Evolutionary conservation across 1,140 invertebrate species (phyloP), one percentile per base, ranked within the genome.

Genomic region (Cotesia typhae): DNA sequence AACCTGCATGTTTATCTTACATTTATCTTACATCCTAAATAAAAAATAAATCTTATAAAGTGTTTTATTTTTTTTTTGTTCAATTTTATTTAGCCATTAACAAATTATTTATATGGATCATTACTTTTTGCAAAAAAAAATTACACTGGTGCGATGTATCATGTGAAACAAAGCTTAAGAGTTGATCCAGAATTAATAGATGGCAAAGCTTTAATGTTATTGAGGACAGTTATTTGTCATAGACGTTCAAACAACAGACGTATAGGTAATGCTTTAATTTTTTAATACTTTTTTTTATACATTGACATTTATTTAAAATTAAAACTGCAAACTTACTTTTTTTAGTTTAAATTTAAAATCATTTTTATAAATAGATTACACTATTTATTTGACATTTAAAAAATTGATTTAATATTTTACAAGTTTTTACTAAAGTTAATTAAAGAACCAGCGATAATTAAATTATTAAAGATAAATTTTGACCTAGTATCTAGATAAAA

Each of bases 31-130:
- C 20, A 28, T 28, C 20, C 28, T 28, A 28, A 28, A 28, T 28
- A 28, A 28, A 28, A 28, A 28, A 28, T 28, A 28, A 28, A 28
- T 65, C 20, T 38, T 6, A 51, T 67, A 28, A 20, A 67, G 35
- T 51, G 5, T 20, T 20, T n/a, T 36, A 37, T 3, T 51, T 74
- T 70, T 70, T 14, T 53, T 63, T 76, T 61, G 77, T 83, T 87
- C 10, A 10, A 47, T 47, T 47, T 47, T 47, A 47, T 47, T 72
- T 85, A 93, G 91, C 92, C 92, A 28, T 86, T 89, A 55, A 91
- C 91, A 67, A 92, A 94, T 82, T 93, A 92, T 79, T 82, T 94
- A 2, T 83, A 92, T 65, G 91, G 90, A 0, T 88, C 91, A 74
- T 78, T 94, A 61, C 89, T 92, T 68, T 91, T 92, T 82, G 80